Base-by-base conservation (phyloP, 30 jellyfish, hydroid and myxozoan species). In the Turritopsis dohrnii region DNA sequence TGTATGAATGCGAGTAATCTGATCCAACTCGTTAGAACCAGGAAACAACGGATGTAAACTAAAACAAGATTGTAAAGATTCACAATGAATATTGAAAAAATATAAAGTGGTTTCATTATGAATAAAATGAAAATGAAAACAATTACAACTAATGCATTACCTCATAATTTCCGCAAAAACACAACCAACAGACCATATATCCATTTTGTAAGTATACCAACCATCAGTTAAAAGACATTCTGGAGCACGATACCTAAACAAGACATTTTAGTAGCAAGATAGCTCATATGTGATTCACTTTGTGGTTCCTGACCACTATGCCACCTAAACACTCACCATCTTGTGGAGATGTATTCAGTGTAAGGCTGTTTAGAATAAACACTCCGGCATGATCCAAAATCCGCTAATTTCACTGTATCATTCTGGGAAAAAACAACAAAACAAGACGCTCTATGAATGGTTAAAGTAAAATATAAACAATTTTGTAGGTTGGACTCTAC, bases 221-320 rank as follows among this genome's bases (percentile, higher is more conserved):
- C 97, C 97, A 87, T 90, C 97, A 1, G 97, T 90, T 19, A 90
- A 86, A 19, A 90, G 82, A 76, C 97, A 90, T 75, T 90, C 97
- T 17, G 97, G 97, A 3, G 97, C 97, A 19, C 97, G 90, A 72
- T 90, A 90, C 97, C 97, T 21, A 29, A 77, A 25, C 28, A 24
- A 52, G 52, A 53, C 65, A n/a, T n/a, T n/a, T n/a, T n/a, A n/a
- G n/a, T n/a, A n/a, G n/a, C n/a, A n/a, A n/a, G n/a, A n/a, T n/a
- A n/a, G n/a, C n/a, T n/a, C n/a, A n/a, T n/a, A n/a, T n/a, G n/a
- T n/a, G n/a, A n/a, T n/a, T n/a, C n/a, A n/a, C n/a, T n/a, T n/a
- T n/a, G n/a, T n/a, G n/a, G n/a, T n/a, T n/a, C n/a, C n/a, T n/a
- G n/a, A n/a, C n/a, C n/a, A n/a, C n/a, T n/a, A n/a, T n/a, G n/a